phyloP scores from a whole-genome alignment of 1,140 invertebrate species.

The Pinna nobilis region DNA sequence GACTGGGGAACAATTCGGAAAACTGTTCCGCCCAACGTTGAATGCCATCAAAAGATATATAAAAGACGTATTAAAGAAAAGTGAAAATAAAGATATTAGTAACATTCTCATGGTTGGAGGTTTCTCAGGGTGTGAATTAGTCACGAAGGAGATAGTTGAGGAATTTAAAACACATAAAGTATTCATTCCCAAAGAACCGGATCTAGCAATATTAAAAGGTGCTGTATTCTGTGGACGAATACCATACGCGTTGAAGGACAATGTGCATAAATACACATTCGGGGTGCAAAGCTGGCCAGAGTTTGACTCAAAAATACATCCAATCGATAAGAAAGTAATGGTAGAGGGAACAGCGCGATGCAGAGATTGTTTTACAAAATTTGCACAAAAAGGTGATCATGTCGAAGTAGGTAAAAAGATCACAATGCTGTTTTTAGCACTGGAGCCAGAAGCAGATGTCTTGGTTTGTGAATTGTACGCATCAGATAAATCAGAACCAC shows the following conservation, averaged over 20 bases:
- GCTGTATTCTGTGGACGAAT: conserved; percentile 41
- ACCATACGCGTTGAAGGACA: too few species aligned
- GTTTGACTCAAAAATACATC: too few species aligned
- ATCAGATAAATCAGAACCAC: too few species aligned
- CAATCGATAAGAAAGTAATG: too few species aligned
- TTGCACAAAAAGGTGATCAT: too few species aligned
- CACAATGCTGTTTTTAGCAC: too few species aligned
- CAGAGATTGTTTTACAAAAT: too few species aligned
- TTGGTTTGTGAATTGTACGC: too few species aligned
- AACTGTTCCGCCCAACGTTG: background rate
- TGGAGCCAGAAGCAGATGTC: too few species aligned
- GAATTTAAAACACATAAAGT: conserved; percentile 10
- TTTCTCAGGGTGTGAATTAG: conserved; percentile 21
- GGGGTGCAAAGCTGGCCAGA: background rate
- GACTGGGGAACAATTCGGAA: background rate
- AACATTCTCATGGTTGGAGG: conserved; percentile 43
- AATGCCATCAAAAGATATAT: conserved; percentile 4
- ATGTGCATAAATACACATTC: too few species aligned
- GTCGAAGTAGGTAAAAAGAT: too few species aligned
- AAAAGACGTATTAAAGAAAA: conserved; percentile 3
- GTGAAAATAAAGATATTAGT: conserved; percentile 6
- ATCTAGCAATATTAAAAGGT: conserved; percentile 32
- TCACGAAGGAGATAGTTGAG: conserved; percentile 11
- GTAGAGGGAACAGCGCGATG: too few species aligned
- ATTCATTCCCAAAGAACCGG: conserved; percentile 19